Percentiles rank a stretch among this genome's conserved stretches.
phyloP scores from a whole-genome alignment of 2,797 vertebrate species.

The Artibeus lituratus region DNA sequence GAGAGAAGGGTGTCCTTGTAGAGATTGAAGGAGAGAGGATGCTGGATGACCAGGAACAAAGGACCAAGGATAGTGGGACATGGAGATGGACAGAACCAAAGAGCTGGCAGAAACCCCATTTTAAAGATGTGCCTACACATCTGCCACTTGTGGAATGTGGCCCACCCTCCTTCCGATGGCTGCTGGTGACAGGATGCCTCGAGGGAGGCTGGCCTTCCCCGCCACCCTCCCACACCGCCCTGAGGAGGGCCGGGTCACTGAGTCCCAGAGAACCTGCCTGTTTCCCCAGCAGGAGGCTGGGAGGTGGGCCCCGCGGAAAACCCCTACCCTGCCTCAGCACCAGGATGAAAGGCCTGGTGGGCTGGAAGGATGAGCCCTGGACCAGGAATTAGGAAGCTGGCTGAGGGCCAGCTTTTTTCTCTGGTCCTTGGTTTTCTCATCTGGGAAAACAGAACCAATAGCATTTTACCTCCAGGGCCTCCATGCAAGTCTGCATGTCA shows the following conservation, averaged over 20 bases:
- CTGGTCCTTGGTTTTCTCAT: neutral
- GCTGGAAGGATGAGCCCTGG: neutral
- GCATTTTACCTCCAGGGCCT: neutral
- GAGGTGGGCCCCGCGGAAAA: accelerated
- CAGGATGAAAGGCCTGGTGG: accelerated
- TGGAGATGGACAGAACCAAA: neutral
- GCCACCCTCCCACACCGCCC: neutral
- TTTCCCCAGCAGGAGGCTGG: neutral
- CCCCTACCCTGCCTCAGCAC: neutral
- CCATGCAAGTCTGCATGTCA: too few relatives aligned
- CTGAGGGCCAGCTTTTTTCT: neutral
- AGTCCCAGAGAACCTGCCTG: neutral
- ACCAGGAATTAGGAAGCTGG: neutral
- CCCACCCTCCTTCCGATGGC: neutral
- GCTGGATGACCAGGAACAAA: neutral
- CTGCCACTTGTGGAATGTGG: neutral
- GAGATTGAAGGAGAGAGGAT: accelerated
- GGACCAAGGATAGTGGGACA: neutral
- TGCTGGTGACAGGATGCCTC: neutral
- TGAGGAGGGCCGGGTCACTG: neutral
- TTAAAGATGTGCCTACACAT: neutral
- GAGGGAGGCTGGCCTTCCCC: neutral
- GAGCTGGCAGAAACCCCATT: neutral
- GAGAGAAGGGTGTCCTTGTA: neutral
- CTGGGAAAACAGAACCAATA: neutral